These are phyloP conservation scores for Tychaedon coryphoeus DNA, from an alignment of 2,113 vertebrate genomes.

Conservation along the genomic window DNA sequence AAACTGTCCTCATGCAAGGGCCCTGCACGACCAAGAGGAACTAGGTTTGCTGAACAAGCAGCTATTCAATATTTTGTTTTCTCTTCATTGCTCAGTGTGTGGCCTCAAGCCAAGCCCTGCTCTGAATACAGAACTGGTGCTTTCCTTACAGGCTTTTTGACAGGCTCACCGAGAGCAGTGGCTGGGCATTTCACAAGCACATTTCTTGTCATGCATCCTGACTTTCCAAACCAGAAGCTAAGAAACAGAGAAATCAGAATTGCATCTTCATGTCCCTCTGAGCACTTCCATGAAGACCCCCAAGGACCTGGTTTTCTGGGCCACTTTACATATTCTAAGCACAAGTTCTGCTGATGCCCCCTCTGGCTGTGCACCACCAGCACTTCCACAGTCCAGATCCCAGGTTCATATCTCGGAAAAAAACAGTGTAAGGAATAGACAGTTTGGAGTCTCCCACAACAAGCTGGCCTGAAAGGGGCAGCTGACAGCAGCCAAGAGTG, in stretches of 20 bases:
- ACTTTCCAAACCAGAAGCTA: not conserved
- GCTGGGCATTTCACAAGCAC: not conserved
- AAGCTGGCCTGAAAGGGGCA: not conserved
- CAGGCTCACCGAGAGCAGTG: not conserved
- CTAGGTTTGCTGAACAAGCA: constrained; percentile 51
- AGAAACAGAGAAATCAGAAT: not conserved
- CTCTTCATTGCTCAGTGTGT: not conserved
- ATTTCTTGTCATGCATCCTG: not conserved
- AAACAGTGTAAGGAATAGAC: not conserved
- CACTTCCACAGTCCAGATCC: not conserved
- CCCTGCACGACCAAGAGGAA: not conserved
- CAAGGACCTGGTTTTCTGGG: not conserved
- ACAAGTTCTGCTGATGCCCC: not conserved
- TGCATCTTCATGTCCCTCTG: not conserved
- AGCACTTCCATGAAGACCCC: not conserved
- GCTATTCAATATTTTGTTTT: constrained; percentile 69
- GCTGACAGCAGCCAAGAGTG: not conserved
- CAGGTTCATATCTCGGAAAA: not conserved
- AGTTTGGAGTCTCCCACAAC: not conserved
- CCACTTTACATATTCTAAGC: not conserved
- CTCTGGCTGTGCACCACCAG: not conserved
- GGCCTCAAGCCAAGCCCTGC: constrained; percentile 50
- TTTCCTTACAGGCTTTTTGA: constrained; percentile 22
- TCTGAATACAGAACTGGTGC: constrained; percentile 41
- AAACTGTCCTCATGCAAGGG: not conserved